Evolutionary conservation across 2,113 vertebrate genomes (phyloP).

Genomic region (Calidris pygmaea): DNA sequence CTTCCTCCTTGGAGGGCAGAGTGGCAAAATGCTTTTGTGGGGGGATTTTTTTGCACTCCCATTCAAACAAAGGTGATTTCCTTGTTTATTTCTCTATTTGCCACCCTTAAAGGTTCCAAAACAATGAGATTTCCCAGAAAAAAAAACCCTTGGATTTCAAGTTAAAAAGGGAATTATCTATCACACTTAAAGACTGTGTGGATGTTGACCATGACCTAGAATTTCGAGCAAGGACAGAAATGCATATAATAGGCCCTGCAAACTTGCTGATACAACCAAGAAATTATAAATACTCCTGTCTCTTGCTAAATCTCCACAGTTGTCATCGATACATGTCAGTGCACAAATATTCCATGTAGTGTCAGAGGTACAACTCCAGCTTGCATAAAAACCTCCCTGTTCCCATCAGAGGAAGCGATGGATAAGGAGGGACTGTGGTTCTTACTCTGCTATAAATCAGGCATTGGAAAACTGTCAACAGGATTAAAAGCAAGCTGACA

Average conservation of each 20-base stretch:
- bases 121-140: neutral
- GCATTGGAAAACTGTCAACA: neutral
- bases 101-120: neutral
- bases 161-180: neutral
- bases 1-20: neutral
- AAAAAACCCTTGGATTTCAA: neutral
- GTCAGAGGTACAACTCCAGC: neutral
- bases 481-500: neutral
- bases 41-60: neutral
- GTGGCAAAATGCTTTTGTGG: neutral
- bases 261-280: neutral
- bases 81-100: neutral
- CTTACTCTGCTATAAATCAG: neutral
- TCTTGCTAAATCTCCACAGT: neutral
- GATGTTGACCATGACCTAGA: neutral
- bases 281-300: neutral
- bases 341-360: conserved; percentile 4
- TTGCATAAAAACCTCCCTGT: neutral
- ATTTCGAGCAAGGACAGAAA: neutral
- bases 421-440: neutral
- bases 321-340: neutral
- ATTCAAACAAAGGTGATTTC: neutral
- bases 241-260: neutral
- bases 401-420: neutral
- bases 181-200: neutral